Evolutionary conservation across 2,113 vertebrate genomes (phyloP).

Genomic region (Corydoras sp.): DNA sequence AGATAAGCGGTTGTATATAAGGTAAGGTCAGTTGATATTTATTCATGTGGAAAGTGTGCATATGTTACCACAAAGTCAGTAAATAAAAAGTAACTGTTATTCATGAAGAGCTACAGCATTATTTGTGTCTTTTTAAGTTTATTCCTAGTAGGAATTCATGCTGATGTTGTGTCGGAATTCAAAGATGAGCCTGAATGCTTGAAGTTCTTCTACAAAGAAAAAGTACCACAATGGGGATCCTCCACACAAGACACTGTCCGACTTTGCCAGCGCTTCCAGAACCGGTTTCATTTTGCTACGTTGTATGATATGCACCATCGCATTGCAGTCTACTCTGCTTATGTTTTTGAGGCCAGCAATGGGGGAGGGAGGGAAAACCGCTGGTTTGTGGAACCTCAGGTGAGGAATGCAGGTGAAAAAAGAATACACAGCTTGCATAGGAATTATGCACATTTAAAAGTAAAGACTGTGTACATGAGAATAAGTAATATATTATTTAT

Average conservation of each 20-base stretch:
- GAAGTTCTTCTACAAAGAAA: slow-evolving; percentile 59
- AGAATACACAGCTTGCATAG: neutral
- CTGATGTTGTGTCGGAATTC: slow-evolving; percentile 42
- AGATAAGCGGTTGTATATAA: neutral
- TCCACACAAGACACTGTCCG: slow-evolving; percentile 34
- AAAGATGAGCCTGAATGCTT: slow-evolving; percentile 56
- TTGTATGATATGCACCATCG: slow-evolving; percentile 62
- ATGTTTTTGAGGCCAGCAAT: slow-evolving; percentile 59
- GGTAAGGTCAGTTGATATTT: neutral
- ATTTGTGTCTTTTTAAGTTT: slow-evolving; percentile 4
- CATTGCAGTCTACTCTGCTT: slow-evolving; percentile 65
- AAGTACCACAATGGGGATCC: slow-evolving; percentile 54
- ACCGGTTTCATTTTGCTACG: slow-evolving; percentile 62
- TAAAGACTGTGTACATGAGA: too few relatives aligned
- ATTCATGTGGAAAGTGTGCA: neutral
- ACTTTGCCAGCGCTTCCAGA: slow-evolving; percentile 58
- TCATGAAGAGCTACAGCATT: slow-evolving; percentile 16
- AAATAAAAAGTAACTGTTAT: neutral
- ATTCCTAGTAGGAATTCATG: slow-evolving; percentile 3
- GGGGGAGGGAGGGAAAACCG: slow-evolving; percentile 60
- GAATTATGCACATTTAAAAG: too few relatives aligned
- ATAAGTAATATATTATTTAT: too few relatives aligned
- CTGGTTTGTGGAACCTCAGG: slow-evolving; percentile 71
- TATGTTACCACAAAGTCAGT: neutral
- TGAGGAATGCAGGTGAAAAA: slow-evolving; percentile 33